Evolutionary conservation across 2,797 vertebrate species (phyloP), one percentile per base, ranked within the genome.

Genomic region (Erithacus rubecula): DNA sequence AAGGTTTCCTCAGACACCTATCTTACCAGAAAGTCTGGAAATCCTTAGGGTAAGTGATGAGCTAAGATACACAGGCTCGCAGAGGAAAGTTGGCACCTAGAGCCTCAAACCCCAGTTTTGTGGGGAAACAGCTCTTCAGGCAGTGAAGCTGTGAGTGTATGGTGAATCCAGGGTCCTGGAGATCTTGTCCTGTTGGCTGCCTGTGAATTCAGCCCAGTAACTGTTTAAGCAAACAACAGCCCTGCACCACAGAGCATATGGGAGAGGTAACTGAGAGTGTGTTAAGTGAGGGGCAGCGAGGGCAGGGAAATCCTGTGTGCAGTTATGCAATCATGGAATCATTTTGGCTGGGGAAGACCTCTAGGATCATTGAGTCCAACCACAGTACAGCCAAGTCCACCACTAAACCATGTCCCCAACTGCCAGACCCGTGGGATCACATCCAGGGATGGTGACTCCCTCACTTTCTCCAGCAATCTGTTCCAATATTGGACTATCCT

Each of bases 1-100:
- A 8, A 89, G 63, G 49, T 70, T 88, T 91, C 55, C 72, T 86
- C 51, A 71, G 79, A 62, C 69, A 88, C 23, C 11, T 41, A 26
- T 64, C 53, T 90, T 78, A 83, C 46, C 49, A 93, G 52, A 43
- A 87, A 83, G 53, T 64, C 82, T 92, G 79, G 46, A 89, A 92
- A 64, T 89, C 51, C 36, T 80, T 53, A 62, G 41, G 27, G 24
- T 55, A 63, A 69, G 36, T 1, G 4, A 44, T 34, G 32, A 86
- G 15, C 24, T 72, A 47, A 79, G 81, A 86, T 44, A 44, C 22
- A 49, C 0, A 1, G 37, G 32, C 24, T 76, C 32, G 2, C 58
- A 78, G 41, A 90, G n/a, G 13, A 41, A 85, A 64, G 41, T 13
- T 68, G 52, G 19, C 30, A 71, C 24, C 19, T 29, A 16, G 5